These are phyloP conservation scores for Drosophila subquinaria DNA, from an alignment of 2,888 invertebrate species.

Conservation along the genomic window DNA sequence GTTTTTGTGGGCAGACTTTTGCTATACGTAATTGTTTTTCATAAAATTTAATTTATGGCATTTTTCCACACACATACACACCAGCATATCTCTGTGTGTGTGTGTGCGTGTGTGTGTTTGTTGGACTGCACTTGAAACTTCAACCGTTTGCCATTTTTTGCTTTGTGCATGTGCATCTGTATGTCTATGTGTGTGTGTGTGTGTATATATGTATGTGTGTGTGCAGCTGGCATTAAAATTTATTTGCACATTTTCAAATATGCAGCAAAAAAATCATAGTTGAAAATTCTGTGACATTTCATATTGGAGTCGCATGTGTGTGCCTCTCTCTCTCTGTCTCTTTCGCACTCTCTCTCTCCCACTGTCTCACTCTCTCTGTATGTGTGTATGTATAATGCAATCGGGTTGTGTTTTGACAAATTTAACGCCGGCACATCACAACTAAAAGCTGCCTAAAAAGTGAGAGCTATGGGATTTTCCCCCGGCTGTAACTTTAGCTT, in stretches of 20 bases:
- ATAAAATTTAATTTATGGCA: conserved; percentile 80
- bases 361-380: not conserved
- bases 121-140: conserved; percentile 73
- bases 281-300: conserved; percentile 63
- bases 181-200: not conserved
- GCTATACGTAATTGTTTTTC: conserved; percentile 78
- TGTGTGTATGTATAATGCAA: conserved; percentile 3
- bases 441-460: conserved; percentile 62
- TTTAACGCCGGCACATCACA: conserved; percentile 67
- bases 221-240: conserved; percentile 68
- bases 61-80: conserved; percentile 58
- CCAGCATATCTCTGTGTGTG: conserved; percentile 7
- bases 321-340: not conserved
- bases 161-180: conserved; percentile 7
- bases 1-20: conserved; percentile 44
- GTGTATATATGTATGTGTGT: conserved; percentile 18
- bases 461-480: conserved; percentile 28
- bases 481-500: conserved; percentile 45
- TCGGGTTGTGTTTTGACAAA: conserved; percentile 54
- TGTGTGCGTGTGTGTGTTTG: conserved; percentile 22
- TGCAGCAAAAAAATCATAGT: conserved; percentile 42
- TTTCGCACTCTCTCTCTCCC: too few relatives aligned
- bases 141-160: conserved; percentile 61
- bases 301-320: conserved; percentile 39
- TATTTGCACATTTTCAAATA: conserved; percentile 62